These are phyloP conservation scores for Neomonachus schauinslandi DNA, from an alignment of 2,113 vertebrate species.

Conservation along the genomic window DNA sequence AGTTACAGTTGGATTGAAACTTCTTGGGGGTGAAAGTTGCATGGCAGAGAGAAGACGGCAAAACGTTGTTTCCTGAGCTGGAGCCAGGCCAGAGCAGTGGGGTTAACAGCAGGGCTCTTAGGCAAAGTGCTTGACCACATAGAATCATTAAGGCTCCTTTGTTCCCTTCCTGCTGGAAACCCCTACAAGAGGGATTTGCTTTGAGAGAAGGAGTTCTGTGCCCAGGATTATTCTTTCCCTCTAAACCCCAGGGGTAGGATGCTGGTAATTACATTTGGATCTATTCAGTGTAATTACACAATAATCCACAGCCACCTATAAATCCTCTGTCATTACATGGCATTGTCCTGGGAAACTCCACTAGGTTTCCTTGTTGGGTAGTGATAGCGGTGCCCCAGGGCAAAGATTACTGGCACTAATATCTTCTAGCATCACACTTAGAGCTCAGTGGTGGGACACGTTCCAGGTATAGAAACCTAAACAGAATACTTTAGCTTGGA, in stretches of 20 bases:
- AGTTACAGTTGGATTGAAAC: background rate
- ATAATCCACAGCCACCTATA: conserved; percentile 69
- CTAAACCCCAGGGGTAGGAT: conserved; percentile 59
- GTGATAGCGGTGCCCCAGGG: conserved; percentile 58
- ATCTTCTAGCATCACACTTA: background rate
- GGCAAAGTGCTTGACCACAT: conserved; percentile 58
- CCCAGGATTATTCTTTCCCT: conserved; percentile 39
- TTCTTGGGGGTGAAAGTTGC: background rate
- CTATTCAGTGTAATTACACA: conserved; percentile 70
- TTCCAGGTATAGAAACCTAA: conserved; percentile 23
- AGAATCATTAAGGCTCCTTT: background rate
- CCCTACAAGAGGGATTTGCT: conserved; percentile 48
- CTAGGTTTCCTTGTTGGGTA: conserved; percentile 50
- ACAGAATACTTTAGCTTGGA: background rate
- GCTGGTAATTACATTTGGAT: conserved; percentile 70
- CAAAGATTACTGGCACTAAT: conserved; percentile 45
- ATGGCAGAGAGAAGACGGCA: background rate
- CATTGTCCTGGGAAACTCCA: conserved; percentile 60
- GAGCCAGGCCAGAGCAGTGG: background rate
- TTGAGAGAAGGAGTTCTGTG: conserved; percentile 36
- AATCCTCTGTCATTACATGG: conserved; percentile 62
- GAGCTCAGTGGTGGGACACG: background rate
- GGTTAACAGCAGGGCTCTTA: conserved; percentile 21
- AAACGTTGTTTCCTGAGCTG: background rate
- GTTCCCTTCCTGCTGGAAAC: conserved; percentile 53